Evolutionary conservation across 2,113 vertebrate genomes (phyloP).

Genomic region (Alethe castanea): DNA sequence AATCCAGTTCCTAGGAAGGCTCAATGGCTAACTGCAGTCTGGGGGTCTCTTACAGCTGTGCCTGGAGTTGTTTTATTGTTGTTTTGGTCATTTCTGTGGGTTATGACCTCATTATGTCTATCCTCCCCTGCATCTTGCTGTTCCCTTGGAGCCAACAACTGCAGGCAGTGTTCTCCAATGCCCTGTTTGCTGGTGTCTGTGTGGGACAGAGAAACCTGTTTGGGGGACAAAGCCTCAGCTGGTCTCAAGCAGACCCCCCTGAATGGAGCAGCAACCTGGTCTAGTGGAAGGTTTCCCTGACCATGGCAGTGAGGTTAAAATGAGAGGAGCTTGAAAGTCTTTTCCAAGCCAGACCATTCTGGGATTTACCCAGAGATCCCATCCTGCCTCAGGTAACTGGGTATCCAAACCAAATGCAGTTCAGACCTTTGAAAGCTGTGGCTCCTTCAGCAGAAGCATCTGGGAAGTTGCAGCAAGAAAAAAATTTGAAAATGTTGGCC

Average conservation of each 20-base stretch:
- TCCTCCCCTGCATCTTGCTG: neutral
- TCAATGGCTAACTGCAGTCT: neutral
- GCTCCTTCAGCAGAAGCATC: neutral
- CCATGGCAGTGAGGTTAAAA: neutral
- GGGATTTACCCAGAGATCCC: neutral
- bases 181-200: neutral
- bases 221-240: neutral
- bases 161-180: neutral
- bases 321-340: neutral
- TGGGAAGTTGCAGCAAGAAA: neutral
- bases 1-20: neutral
- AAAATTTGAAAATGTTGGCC: neutral
- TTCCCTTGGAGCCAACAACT: neutral
- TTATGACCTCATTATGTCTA: neutral
- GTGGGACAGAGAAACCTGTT: neutral
- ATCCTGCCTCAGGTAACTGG: neutral
- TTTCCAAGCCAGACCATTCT: neutral
- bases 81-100: neutral
- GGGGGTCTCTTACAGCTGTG: neutral
- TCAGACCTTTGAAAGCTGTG: neutral
- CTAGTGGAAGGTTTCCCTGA: neutral
- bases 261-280: neutral
- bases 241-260: fast-evolving
- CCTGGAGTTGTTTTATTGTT: neutral
- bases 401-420: neutral